Percentiles rank a stretch among this genome's conserved stretches.
phyloP scores from a whole-genome alignment of 92 coral and sea anemone species.

The Palythoa heliodiscus region DNA sequence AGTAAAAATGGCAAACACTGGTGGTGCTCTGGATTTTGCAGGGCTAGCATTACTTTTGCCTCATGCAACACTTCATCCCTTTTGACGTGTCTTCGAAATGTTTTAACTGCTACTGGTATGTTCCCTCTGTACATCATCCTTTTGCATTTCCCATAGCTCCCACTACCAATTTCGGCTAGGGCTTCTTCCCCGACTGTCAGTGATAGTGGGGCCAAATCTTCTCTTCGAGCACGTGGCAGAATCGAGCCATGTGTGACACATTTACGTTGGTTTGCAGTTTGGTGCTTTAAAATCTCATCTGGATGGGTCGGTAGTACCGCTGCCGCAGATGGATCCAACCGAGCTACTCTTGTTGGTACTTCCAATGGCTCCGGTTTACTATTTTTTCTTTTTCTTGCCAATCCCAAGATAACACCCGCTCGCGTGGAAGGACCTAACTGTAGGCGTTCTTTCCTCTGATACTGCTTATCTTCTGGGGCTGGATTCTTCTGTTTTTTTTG shows the following conservation, averaged over 20 bases:
- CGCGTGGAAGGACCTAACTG: not conserved
- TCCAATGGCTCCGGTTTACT: not conserved
- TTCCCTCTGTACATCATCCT: not conserved
- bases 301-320: not conserved
- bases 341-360: not conserved
- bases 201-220: not conserved
- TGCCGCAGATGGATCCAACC: not conserved
- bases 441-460: not conserved
- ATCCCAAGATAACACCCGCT: not conserved
- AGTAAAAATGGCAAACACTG: not conserved
- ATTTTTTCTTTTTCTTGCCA: not conserved
- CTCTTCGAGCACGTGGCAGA: not conserved
- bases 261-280: not conserved
- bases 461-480: not conserved
- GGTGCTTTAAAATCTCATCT: not conserved
- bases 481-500: not conserved
- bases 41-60: conserved; percentile 2
- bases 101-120: not conserved
- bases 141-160: conserved; percentile 13
- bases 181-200: not conserved
- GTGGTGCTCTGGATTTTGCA: conserved; percentile 1
- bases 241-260: not conserved
- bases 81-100: not conserved
- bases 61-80: not conserved
- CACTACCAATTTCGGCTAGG: not conserved